These are phyloP conservation scores for Brachynemurus nebulosus DNA, from an alignment of 2,888 invertebrate species.

Conservation along the genomic window DNA sequence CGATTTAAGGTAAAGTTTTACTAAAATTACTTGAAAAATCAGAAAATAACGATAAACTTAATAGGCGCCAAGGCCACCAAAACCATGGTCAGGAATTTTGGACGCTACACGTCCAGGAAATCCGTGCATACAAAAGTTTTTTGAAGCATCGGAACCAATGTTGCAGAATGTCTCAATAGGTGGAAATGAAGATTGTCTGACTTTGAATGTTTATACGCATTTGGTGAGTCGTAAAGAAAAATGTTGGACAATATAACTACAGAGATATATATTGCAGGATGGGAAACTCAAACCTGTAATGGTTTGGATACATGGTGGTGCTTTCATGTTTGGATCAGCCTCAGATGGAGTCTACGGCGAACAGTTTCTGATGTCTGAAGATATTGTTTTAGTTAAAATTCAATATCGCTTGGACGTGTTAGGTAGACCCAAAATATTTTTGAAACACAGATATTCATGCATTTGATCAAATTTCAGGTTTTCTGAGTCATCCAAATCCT, in stretches of 20 bases:
- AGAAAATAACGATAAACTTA: not conserved
- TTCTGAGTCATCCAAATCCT: not conserved
- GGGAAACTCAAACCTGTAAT: not conserved
- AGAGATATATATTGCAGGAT: too few species aligned
- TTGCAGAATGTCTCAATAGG: too few species aligned
- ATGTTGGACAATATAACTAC: too few species aligned
- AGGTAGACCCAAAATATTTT: too few species aligned
- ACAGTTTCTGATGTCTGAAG: not conserved
- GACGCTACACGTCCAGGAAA: not conserved
- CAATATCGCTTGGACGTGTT: not conserved
- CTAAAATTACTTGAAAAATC: not conserved
- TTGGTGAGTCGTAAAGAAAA: not conserved
- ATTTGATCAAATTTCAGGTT: too few species aligned
- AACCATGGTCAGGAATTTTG: not conserved
- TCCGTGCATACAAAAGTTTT: not conserved
- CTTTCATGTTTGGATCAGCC: not conserved
- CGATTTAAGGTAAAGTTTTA: not conserved
- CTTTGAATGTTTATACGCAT: not conserved
- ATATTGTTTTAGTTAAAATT: not conserved
- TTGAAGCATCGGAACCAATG: too few species aligned
- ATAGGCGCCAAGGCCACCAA: not conserved
- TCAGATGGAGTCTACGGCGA: not conserved
- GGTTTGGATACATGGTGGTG: not conserved
- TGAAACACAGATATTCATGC: too few species aligned
- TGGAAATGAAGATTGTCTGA: not conserved